Evolutionary conservation across 2,797 vertebrate genomes (phyloP).

Genomic region (Schizopygopsis pylzovi): DNA sequence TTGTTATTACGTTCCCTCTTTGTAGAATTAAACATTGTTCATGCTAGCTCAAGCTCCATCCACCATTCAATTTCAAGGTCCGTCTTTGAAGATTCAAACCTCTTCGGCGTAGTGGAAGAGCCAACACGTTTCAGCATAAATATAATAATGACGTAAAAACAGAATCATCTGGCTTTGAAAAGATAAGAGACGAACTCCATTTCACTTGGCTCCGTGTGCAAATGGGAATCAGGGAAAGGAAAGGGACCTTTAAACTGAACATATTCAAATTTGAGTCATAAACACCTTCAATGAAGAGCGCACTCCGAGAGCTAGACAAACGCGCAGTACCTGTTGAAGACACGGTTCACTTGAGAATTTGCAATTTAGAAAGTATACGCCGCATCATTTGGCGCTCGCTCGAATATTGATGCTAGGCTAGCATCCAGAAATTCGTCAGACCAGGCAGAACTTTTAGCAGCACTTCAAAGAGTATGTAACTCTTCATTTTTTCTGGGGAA

Average conservation of each 20-base stretch:
- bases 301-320: conserved; percentile 12
- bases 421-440: conserved; percentile 17
- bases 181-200: conserved; percentile 48
- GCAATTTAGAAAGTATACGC: background rate
- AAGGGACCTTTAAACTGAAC: conserved; percentile 38
- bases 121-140: conserved; percentile 47
- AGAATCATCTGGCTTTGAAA: conserved; percentile 47
- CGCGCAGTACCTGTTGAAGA: conserved; percentile 23
- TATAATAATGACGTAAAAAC: conserved; percentile 50
- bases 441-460: conserved; percentile 14
- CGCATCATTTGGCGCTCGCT: background rate
- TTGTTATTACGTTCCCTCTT: conserved; percentile 43
- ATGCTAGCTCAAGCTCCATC: conserved; percentile 47
- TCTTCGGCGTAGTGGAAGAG: conserved; percentile 31
- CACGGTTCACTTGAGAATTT: background rate
- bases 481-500: conserved; percentile 43
- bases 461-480: conserved; percentile 25
- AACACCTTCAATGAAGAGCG: conserved; percentile 22
- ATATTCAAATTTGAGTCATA: conserved; percentile 26
- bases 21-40: conserved; percentile 43
- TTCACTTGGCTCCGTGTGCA: conserved; percentile 31
- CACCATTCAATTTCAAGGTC: conserved; percentile 58
- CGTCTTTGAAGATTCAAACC: conserved; percentile 49
- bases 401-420: conserved; percentile 2
- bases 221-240: conserved; percentile 31